Evolutionary conservation across 2,113 vertebrate species (phyloP).

Genomic region (Pandion haliaetus): DNA sequence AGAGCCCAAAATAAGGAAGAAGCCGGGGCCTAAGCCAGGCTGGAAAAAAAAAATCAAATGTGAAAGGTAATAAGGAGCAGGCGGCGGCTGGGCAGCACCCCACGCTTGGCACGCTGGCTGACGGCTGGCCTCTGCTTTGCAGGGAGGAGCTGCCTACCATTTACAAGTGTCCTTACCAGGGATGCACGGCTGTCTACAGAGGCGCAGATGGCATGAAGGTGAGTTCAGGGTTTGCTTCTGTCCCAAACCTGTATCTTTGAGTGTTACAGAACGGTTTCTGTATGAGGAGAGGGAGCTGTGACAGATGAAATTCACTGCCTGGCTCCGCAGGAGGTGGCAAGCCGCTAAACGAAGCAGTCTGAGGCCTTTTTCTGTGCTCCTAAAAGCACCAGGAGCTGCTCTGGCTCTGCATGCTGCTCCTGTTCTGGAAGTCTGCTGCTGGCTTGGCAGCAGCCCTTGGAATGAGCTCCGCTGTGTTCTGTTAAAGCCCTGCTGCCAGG

Average conservation of each 20-base stretch:
- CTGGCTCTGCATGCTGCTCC: neutral
- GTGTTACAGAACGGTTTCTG: accelerated
- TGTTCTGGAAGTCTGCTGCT: neutral
- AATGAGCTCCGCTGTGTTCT: neutral
- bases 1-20: slow-evolving; percentile 87
- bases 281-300: neutral
- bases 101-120: neutral
- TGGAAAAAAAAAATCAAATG: slow-evolving; percentile 93
- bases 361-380: neutral
- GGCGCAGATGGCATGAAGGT: slow-evolving; percentile 96
- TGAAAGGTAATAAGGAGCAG: slow-evolving; percentile 76
- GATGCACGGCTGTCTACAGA: slow-evolving; percentile 92
- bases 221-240: neutral
- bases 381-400: neutral
- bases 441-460: neutral
- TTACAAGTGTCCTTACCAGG: slow-evolving; percentile 96
- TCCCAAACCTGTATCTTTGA: accelerated
- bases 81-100: accelerated
- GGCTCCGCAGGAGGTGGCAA: neutral
- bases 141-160: slow-evolving; percentile 97
- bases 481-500: neutral
- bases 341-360: accelerated
- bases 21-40: slow-evolving; percentile 94
- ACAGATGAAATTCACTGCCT: neutral
- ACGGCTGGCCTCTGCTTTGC: neutral